Percentiles rank a stretch among this genome's conserved stretches.
phyloP scores from a whole-genome alignment of 2,113 vertebrate species.

The Microtus ochrogaster region DNA sequence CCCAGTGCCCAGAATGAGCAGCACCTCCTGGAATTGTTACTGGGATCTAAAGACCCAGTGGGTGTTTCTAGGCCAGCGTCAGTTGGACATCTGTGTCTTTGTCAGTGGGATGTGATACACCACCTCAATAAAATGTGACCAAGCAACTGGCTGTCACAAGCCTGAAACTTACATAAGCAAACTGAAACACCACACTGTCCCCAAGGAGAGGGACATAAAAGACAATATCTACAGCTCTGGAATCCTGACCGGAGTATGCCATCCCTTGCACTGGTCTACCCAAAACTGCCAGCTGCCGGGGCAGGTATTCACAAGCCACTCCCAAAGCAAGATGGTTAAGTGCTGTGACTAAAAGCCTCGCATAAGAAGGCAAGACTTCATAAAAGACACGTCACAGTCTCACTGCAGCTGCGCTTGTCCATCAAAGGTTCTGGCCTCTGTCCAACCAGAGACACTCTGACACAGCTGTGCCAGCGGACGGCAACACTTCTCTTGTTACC shows the following conservation, averaged over 20 bases:
- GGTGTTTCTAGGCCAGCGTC: not conserved
- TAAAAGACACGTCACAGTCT: not conserved
- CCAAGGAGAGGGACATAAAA: not conserved
- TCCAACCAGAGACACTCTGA: not conserved
- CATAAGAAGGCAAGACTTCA: not conserved
- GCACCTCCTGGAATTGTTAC: not conserved
- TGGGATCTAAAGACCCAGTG: not conserved
- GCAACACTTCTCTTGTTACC: not conserved
- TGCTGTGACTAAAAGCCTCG: not conserved
- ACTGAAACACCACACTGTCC: not conserved
- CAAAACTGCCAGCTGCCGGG: not conserved
- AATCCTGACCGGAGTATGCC: not conserved
- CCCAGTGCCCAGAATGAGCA: not conserved
- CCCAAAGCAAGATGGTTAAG: not conserved
- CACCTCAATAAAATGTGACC: not conserved
- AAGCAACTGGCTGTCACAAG: not conserved
- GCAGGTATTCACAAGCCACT: not conserved
- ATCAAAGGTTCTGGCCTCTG: not conserved
- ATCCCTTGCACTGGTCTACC: not conserved
- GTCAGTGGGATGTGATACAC: not conserved
- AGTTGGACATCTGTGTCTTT: not conserved
- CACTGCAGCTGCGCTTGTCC: not conserved
- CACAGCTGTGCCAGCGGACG: not conserved
- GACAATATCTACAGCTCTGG: not conserved
- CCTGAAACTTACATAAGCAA: not conserved